These are phyloP conservation scores for Triops longicaudatus DNA, from an alignment of 1,140 invertebrate species.

Conservation along the genomic window DNA sequence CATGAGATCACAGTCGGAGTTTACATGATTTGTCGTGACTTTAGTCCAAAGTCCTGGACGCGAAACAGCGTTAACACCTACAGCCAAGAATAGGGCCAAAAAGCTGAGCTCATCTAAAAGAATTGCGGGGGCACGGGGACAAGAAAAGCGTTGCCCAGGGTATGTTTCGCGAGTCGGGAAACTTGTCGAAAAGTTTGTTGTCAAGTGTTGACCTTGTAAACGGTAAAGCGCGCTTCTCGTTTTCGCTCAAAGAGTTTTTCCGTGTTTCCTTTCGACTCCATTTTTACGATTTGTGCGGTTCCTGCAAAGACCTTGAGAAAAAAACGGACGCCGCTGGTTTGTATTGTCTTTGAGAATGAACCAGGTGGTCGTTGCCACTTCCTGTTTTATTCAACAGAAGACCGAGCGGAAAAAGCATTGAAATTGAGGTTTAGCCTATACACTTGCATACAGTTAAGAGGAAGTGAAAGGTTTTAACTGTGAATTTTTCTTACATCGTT, in stretches of 20 bases:
- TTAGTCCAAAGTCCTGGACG: neutral
- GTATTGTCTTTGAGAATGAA: neutral
- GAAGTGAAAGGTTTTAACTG: neutral
- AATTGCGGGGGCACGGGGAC: no score
- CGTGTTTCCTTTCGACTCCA: neutral
- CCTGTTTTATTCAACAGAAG: neutral
- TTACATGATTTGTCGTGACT: constrained; percentile 4
- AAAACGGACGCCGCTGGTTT: neutral
- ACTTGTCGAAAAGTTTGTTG: neutral
- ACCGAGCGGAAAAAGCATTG: neutral
- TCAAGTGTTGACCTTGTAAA: neutral
- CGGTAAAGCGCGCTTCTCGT: neutral
- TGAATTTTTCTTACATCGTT: neutral
- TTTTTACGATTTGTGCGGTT: neutral
- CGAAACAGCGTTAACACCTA: neutral
- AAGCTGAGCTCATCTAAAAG: neutral
- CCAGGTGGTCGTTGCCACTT: neutral
- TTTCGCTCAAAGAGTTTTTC: neutral
- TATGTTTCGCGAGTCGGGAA: neutral
- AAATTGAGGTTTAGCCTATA: neutral
- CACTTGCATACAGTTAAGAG: neutral
- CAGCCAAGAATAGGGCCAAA: neutral
- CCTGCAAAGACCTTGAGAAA: neutral
- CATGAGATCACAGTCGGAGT: constrained; percentile 14
- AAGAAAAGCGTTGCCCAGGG: no score